Percentiles rank a stretch among this genome's conserved stretches.
Evolutionary conservation across 2,888 invertebrate genomes (phyloP).

Genomic region (Dioctria linearis): DNA sequence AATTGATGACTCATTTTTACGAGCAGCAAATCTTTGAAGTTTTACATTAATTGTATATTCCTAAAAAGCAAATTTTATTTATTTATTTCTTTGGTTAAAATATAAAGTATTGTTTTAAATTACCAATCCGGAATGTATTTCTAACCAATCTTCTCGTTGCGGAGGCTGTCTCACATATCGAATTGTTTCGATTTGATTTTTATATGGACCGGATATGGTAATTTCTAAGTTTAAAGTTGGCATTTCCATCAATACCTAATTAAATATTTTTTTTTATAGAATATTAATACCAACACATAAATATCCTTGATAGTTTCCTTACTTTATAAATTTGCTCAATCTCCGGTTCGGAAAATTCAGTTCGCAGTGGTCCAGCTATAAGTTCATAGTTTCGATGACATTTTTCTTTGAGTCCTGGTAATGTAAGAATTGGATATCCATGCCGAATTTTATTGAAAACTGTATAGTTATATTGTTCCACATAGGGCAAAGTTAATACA

Average conservation of each 20-base stretch:
- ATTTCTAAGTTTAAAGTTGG: slow-evolving; percentile 77
- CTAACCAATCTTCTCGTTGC: slow-evolving; percentile 73
- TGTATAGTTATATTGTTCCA: slow-evolving; percentile 78
- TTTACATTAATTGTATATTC: slow-evolving; percentile 81
- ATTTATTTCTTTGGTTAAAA: not conserved
- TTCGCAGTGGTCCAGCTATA: slow-evolving; percentile 76
- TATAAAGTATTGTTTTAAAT: slow-evolving; percentile 4
- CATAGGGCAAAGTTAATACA: slow-evolving; percentile 83
- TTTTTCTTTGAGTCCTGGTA: slow-evolving; percentile 67
- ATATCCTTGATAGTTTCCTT: slow-evolving; percentile 57
- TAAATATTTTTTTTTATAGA: no score
- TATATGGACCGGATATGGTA: slow-evolving; percentile 74
- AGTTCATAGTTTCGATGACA: slow-evolving; percentile 74
- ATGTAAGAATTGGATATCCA: slow-evolving; percentile 64
- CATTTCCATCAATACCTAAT: slow-evolving; percentile 75
- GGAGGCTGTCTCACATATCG: slow-evolving; percentile 68
- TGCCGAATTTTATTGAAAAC: slow-evolving; percentile 74
- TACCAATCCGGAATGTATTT: slow-evolving; percentile 78
- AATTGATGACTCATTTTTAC: slow-evolving; percentile 80
- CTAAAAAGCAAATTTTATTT: slow-evolving; percentile 62
- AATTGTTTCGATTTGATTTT: slow-evolving; percentile 62
- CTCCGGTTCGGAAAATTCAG: slow-evolving; percentile 78
- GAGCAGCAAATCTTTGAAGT: slow-evolving; percentile 73
- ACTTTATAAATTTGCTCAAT: slow-evolving; percentile 80
- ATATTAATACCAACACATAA: no score